Base-by-base conservation (phyloP, 2,888 invertebrate genomes). In the Synergus japonicus region DNA sequence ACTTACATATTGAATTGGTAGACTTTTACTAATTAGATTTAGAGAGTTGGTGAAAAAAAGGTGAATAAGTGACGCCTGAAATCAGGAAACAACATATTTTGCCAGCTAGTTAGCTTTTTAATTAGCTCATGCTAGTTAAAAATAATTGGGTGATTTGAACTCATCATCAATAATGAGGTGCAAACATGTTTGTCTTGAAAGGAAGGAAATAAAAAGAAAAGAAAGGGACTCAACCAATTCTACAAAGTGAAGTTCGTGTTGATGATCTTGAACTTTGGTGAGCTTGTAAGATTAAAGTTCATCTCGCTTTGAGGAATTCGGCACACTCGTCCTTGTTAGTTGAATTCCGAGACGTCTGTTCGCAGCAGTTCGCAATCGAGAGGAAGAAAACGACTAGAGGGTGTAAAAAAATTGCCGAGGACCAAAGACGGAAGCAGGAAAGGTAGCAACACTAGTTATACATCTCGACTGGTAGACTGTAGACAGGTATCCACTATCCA, bases 331-430 rank as follows among this genome's bases (percentile, higher is more conserved):
- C 22, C 49, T 49, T 29, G 46, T 10, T 69, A 12, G 43, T 41
- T 43, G 22, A 41, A 78, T 76, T 76, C 76, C 66, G 66, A 43
- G 12, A 76, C 78, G 69, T 69, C 69, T 69, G 37, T 29, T 66
- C 41, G 9, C 54, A 37, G 29, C 29, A 29, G 29, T 29, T 29
- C 29, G 3, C 29, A 29, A 76, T 18, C 10, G 15, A 63, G 54
- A 63, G 37, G 58, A 37, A 58, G 15, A 43, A 65, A 49, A 43
- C 10, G 29, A 58, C 37, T 37, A 13, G 67, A 77, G 22, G 46
- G 66, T 65, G 22, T 76, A 79, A 80, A 78, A 76, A 54, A 73
- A 37, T 49, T 44, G 15, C 41, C 18, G 37, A 37, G 54, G 54
- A 58, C 73, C 29, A 46, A 69, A 69, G 49, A 69, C 49, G 43